Evolutionary conservation across 2,113 vertebrate species (phyloP).

Genomic region (Ictalurus furcatus): DNA sequence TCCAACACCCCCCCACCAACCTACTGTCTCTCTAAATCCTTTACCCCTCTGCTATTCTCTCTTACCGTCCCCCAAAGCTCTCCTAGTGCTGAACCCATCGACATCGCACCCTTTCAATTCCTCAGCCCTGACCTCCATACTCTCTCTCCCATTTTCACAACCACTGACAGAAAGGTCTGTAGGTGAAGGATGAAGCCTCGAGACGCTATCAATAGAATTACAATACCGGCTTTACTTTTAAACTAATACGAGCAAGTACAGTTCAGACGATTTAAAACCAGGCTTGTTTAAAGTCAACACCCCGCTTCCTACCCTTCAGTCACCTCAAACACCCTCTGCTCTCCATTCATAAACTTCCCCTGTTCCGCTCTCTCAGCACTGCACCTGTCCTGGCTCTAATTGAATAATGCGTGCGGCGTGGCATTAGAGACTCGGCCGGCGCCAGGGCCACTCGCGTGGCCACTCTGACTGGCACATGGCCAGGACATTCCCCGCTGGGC

Average conservation of each 20-base stretch:
- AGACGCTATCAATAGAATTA: not conserved
- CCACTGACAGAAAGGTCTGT: constrained; percentile 35
- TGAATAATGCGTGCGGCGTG: constrained; percentile 52
- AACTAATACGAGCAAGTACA: no score
- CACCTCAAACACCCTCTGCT: not conserved
- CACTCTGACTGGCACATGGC: constrained; percentile 41
- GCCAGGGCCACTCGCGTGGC: constrained; percentile 42
- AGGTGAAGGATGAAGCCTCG: constrained; percentile 16
- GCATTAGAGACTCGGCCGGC: constrained; percentile 43
- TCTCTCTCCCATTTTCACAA: constrained; percentile 2
- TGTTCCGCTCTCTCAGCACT: constrained; percentile 13
- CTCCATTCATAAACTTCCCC: constrained; percentile 31
- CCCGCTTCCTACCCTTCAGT: not conserved
- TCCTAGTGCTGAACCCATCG: constrained; percentile 35
- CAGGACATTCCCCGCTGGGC: constrained; percentile 49
- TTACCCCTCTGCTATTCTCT: constrained; percentile 26
- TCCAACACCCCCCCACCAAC: constrained; percentile 29
- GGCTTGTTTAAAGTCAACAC: not conserved
- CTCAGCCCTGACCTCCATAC: constrained; percentile 34
- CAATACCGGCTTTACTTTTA: not conserved
- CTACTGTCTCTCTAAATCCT: constrained; percentile 40
- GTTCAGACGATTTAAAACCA: not conserved
- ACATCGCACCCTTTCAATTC: constrained; percentile 35
- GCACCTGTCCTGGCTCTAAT: constrained; percentile 57
- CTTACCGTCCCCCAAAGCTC: constrained; percentile 17